Conservation (phyloP, 2,113 vertebrate genomes). For the Takifugu bimaculatus region DNA sequence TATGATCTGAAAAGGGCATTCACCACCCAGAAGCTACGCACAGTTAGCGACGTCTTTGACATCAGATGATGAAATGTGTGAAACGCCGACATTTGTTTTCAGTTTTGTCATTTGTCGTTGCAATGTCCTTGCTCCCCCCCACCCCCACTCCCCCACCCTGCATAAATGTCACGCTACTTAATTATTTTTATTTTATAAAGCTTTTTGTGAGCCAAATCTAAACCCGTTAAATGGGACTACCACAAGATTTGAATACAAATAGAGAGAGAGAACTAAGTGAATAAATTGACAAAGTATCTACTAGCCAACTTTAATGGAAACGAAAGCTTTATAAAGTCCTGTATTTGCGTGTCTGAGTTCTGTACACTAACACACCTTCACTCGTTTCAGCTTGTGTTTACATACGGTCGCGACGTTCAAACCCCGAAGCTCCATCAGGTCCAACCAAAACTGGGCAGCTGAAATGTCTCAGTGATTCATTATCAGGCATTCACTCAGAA, state of each 20-base stretch:
- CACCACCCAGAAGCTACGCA: constrained; percentile 41
- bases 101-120: neutral
- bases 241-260: neutral
- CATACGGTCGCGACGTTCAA: neutral
- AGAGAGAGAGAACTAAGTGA: no score
- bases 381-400: no score
- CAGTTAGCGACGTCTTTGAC: constrained; percentile 41
- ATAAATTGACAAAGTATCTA: no score
- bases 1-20: constrained; percentile 62
- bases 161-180: neutral
- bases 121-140: neutral
- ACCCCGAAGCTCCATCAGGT: neutral
- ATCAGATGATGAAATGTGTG: constrained; percentile 26
- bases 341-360: constrained; percentile 40
- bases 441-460: no score
- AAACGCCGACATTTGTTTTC: neutral
- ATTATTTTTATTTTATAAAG: neutral
- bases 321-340: constrained; percentile 38
- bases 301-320: no score
- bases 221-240: neutral
- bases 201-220: neutral
- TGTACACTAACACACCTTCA: constrained; percentile 24
- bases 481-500: no score
- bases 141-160: neutral
- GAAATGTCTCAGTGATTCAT: neutral